A percentile compares a stretch with the other conserved stretches of the same genome.
These are phyloP conservation scores for Gymnobelideus leadbeateri DNA, from an alignment of 2,113 vertebrate species.

Conservation along the genomic window DNA sequence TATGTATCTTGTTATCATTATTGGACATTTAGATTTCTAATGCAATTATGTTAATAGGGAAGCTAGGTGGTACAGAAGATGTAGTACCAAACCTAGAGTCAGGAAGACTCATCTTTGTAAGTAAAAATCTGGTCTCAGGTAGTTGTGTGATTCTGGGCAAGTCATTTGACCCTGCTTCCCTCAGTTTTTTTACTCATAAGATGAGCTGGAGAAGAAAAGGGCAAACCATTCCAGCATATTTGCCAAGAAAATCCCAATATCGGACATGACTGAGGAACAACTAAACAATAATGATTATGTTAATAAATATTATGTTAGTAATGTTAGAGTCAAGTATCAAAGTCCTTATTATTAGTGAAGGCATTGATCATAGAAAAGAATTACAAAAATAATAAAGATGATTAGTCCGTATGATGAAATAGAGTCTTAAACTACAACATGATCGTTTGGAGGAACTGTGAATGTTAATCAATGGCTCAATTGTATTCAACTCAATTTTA, in stretches of 20 bases:
- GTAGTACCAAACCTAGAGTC: too few relatives aligned
- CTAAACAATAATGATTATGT: background rate
- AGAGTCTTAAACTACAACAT: background rate
- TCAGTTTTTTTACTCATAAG: too few relatives aligned
- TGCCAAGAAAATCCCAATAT: too few relatives aligned
- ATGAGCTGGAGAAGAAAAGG: too few relatives aligned
- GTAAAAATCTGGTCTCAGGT: too few relatives aligned
- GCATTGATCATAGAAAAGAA: constrained; percentile 43
- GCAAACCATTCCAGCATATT: too few relatives aligned
- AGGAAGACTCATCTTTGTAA: too few relatives aligned
- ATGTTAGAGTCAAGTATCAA: constrained; percentile 30
- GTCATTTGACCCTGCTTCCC: too few relatives aligned
- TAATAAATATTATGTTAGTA: background rate
- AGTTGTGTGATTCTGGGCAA: too few relatives aligned
- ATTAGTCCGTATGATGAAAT: constrained; percentile 43
- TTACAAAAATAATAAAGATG: constrained; percentile 9
- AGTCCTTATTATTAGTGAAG: constrained; percentile 44
- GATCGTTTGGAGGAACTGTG: constrained; percentile 1
- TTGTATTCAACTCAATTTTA: background rate
- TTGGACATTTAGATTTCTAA: constrained; percentile 34
- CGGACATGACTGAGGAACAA: too few relatives aligned
- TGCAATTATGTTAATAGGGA: background rate
- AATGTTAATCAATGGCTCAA: constrained; percentile 28
- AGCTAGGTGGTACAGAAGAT: constrained; percentile 18
- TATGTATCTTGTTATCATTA: constrained; percentile 48